A percentile compares a stretch with the other conserved stretches of the same genome.
Evolutionary conservation across 2,797 vertebrate species (phyloP).

Genomic region (Sebastes iracundus): DNA sequence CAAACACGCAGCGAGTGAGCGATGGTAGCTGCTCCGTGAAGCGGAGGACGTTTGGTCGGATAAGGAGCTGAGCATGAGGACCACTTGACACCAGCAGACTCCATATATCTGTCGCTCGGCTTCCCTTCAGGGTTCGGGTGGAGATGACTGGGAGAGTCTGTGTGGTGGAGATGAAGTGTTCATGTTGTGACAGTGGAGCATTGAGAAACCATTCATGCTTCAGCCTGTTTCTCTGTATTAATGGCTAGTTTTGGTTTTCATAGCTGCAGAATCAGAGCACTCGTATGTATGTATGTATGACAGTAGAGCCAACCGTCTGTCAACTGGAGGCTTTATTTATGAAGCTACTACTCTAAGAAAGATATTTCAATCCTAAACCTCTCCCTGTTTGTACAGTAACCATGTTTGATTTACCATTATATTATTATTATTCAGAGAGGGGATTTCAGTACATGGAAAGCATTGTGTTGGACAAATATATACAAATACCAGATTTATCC

Average conservation of each 20-base stretch:
- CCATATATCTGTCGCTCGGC: slow-evolving; percentile 29
- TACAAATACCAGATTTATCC: background rate
- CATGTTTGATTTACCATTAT: background rate
- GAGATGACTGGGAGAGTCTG: background rate
- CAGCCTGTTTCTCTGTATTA: background rate
- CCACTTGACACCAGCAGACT: slow-evolving; percentile 29
- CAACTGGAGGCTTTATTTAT: background rate
- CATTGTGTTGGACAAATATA: background rate
- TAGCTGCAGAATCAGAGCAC: background rate
- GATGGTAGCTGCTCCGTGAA: slow-evolving; percentile 20
- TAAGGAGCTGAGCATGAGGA: slow-evolving; percentile 14
- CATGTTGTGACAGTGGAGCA: slow-evolving; percentile 8
- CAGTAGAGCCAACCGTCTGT: background rate
- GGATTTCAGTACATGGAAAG: background rate
- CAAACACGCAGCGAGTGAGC: slow-evolving; percentile 13
- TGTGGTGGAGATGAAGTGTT: slow-evolving; percentile 28
- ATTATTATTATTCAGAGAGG: background rate
- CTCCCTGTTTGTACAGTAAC: background rate
- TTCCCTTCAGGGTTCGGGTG: background rate
- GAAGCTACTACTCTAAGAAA: background rate
- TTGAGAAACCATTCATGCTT: slow-evolving; percentile 8
- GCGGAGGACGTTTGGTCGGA: slow-evolving; percentile 24
- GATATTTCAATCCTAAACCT: background rate
- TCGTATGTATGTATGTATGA: background rate
- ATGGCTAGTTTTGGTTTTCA: background rate